Evolutionary conservation across 2,113 vertebrate species (phyloP).

Genomic region (Menidia beryllina): DNA sequence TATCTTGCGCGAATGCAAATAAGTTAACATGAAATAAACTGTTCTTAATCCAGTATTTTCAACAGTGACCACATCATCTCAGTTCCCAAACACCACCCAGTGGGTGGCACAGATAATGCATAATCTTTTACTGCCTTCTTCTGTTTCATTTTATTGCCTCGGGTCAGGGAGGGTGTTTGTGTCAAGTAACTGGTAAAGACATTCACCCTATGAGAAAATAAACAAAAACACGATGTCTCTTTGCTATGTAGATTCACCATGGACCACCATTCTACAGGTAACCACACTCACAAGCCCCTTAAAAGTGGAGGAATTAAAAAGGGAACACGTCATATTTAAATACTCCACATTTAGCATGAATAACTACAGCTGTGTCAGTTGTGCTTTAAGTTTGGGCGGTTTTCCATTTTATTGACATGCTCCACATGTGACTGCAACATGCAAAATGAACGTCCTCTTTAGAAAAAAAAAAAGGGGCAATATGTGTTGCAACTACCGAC

Average conservation of each 20-base stretch:
- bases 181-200: conserved; percentile 10
- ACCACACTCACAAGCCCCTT: neutral
- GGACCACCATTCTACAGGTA: neutral
- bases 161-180: conserved; percentile 6
- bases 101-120: neutral
- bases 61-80: neutral
- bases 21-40: too few relatives aligned
- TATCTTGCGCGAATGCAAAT: too few relatives aligned
- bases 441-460: neutral
- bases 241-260: neutral
- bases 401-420: neutral
- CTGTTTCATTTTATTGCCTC: conserved; percentile 12
- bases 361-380: conserved; percentile 4
- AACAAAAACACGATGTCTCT: conserved; percentile 37
- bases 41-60: too few relatives aligned
- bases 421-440: neutral
- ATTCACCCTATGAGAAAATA: conserved; percentile 24
- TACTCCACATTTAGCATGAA: conserved; percentile 11
- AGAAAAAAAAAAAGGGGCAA: conserved; percentile 2
- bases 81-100: neutral
- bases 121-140: neutral
- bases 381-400: neutral
- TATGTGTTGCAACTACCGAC: conserved; percentile 16
- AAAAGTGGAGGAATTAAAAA: neutral
- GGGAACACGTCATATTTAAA: neutral